These are phyloP conservation scores for Tuta absoluta DNA, from an alignment of 2,888 invertebrate species.

Conservation along the genomic window DNA sequence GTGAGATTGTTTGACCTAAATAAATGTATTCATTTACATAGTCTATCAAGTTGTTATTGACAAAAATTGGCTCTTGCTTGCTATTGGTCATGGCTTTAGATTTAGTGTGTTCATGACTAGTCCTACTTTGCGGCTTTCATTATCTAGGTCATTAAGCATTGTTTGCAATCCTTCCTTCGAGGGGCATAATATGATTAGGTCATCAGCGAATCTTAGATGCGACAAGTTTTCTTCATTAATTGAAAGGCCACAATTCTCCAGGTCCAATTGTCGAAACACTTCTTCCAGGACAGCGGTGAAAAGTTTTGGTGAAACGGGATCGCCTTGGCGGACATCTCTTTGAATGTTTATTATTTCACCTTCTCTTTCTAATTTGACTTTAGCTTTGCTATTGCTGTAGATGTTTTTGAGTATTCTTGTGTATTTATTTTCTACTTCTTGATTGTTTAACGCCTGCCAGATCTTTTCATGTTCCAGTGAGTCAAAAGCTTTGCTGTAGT, in stretches of 20 bases:
- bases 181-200: not conserved
- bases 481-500: slow-evolving; percentile 30
- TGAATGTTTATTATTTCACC: slow-evolving; percentile 25
- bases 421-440: slow-evolving; percentile 26
- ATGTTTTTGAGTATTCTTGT: slow-evolving; percentile 22
- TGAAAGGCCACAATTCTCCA: slow-evolving; percentile 22
- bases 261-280: slow-evolving; percentile 25
- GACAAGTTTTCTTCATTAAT: slow-evolving; percentile 17
- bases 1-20: too few species aligned
- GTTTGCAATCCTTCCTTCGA: not conserved
- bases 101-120: slow-evolving; percentile 6
- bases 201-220: not conserved
- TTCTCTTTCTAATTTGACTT: slow-evolving; percentile 26
- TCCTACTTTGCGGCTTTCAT: not conserved
- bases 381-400: slow-evolving; percentile 24
- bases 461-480: slow-evolving; percentile 24
- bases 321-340: slow-evolving; percentile 30
- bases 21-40: slow-evolving; percentile 7
- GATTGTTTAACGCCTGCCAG: slow-evolving; percentile 23
- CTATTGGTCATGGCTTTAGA: slow-evolving; percentile 28
- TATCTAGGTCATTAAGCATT: not conserved
- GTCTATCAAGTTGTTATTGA: not conserved
- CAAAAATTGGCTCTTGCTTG: not conserved
- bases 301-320: slow-evolving; percentile 30
- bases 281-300: slow-evolving; percentile 28